Percentiles rank a stretch among this genome's conserved stretches.
These are phyloP conservation scores for Ceramica pisi DNA, from an alignment of 2,888 invertebrate species.

Conservation along the genomic window DNA sequence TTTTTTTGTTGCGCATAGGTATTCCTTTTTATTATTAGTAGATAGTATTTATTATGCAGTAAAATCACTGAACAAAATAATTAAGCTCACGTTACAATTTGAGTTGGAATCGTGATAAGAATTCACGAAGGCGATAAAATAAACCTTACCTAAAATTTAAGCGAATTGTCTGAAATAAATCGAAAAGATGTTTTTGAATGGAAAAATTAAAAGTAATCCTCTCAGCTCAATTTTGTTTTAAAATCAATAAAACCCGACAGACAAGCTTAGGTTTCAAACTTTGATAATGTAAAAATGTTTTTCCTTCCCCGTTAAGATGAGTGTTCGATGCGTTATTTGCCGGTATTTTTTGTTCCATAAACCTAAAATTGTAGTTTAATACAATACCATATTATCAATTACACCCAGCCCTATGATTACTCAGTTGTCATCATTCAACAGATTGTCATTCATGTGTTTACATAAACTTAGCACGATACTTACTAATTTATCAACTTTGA, in stretches of 20 bases:
- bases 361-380: neutral
- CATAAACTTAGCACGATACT: neutral
- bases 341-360: neutral
- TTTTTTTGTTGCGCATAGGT: too few relatives aligned
- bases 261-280: neutral
- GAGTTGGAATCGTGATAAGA: constrained; percentile 32
- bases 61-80: neutral
- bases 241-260: neutral
- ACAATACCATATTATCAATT: neutral
- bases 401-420: neutral
- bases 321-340: neutral
- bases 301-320: neutral
- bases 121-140: constrained; percentile 10
- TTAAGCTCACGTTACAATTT: constrained; percentile 9
- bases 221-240: neutral
- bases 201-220: neutral
- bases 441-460: constrained; percentile 8
- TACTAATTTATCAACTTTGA: neutral
- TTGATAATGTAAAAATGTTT: neutral
- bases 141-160: neutral
- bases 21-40: neutral
- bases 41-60: neutral
- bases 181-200: neutral
- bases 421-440: neutral
- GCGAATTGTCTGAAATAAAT: neutral